Conservation (phyloP, 2,888 invertebrate genomes). For the Arctia plantaginis region DNA sequence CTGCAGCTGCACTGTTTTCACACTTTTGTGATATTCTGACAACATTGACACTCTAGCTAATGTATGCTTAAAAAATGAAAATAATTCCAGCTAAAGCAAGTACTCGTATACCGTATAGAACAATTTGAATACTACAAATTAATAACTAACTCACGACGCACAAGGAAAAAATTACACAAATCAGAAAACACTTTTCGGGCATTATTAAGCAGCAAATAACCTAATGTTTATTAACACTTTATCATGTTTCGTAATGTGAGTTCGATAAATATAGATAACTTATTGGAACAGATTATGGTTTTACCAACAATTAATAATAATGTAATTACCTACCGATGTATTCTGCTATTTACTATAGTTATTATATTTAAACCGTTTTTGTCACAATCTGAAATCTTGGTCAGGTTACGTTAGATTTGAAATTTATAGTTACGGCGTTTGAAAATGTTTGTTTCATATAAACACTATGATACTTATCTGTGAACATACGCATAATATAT, state of each 20-base stretch:
- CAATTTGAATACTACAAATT: neutral
- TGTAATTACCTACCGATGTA: neutral
- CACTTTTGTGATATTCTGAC: neutral
- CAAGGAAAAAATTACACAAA: conserved; percentile 20
- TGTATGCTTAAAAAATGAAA: neutral
- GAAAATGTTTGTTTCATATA: neutral
- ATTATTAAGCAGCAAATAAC: conserved; percentile 13
- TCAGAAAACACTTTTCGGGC: conserved; percentile 22
- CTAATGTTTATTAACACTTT: neutral
- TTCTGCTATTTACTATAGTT: neutral
- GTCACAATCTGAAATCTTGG: neutral
- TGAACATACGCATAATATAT: too few relatives aligned
- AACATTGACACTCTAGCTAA: neutral
- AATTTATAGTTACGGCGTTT: neutral
- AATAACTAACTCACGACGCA: conserved; percentile 18
- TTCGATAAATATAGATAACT: conserved; percentile 11
- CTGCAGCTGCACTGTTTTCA: neutral
- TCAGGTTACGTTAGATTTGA: neutral
- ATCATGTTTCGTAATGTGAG: conserved; percentile 10
- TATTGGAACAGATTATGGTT: conserved; percentile 7
- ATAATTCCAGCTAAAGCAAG: neutral
- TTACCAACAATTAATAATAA: neutral
- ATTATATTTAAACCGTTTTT: neutral
- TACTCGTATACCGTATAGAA: neutral
- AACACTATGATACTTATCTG: neutral